These are phyloP conservation scores for Drosophila nigromelanica DNA, from an alignment of 1,140 invertebrate genomes.

Conservation along the genomic window DNA sequence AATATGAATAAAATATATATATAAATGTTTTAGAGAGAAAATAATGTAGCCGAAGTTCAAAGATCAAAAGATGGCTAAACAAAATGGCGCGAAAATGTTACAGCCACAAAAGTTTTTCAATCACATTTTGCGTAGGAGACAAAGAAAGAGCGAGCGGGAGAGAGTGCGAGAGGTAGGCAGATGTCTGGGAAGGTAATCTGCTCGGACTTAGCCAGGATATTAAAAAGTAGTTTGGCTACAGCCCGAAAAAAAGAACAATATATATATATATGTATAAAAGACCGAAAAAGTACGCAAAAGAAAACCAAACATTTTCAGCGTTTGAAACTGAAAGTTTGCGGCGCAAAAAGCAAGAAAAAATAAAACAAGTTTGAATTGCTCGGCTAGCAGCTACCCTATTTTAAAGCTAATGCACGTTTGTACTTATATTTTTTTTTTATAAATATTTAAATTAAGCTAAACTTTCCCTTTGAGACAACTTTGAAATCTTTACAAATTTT, in stretches of 20 bases:
- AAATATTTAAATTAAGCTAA: no score
- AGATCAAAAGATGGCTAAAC: constrained; percentile 51
- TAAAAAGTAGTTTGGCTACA: constrained; percentile 58
- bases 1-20: constrained; percentile 29
- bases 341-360: constrained; percentile 9
- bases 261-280: constrained; percentile 20
- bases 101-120: constrained; percentile 69
- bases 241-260: constrained; percentile 1
- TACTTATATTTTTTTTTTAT: no score
- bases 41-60: constrained; percentile 20
- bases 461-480: no score
- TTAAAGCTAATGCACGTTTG: no score
- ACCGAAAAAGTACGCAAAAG: constrained; percentile 23
- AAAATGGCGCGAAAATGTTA: constrained; percentile 61
- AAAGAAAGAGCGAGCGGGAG: constrained; percentile 13
- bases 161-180: background rate
- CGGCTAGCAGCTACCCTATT: no score
- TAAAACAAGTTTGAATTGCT: background rate
- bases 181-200: background rate
- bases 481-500: no score
- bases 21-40: background rate
- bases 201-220: constrained; percentile 43
- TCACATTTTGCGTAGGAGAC: constrained; percentile 47
- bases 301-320: constrained; percentile 34
- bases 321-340: constrained; percentile 64